phyloP scores from a whole-genome alignment of 2,113 vertebrate species.

The Melanerpes formicivorus region DNA sequence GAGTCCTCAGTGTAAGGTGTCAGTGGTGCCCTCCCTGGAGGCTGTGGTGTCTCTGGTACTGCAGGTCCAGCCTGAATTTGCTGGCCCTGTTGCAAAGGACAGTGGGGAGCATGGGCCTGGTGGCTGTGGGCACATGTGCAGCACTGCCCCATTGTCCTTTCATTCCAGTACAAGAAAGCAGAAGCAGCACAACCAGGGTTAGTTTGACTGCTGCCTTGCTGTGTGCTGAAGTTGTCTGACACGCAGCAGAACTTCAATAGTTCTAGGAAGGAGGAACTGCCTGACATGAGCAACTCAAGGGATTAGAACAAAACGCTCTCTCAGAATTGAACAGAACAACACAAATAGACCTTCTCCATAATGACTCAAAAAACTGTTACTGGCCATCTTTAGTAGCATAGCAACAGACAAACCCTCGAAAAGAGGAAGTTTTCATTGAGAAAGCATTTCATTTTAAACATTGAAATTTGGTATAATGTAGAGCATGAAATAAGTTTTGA shows the following conservation, averaged over 20 bases:
- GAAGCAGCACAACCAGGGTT: neutral
- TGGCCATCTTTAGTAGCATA: slow-evolving; percentile 72
- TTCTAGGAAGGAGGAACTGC: neutral
- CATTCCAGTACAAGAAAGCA: accelerated
- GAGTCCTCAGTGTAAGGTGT: accelerated
- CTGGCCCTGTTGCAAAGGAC: neutral
- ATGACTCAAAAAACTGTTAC: slow-evolving; percentile 69
- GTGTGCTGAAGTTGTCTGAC: neutral
- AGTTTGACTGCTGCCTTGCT: neutral
- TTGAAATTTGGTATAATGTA: slow-evolving; percentile 86
- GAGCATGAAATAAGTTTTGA: slow-evolving; percentile 92
- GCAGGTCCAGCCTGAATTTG: neutral
- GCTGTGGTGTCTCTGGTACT: accelerated
- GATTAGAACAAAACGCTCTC: neutral
- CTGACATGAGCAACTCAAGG: neutral
- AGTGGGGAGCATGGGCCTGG: neutral
- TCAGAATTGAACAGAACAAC: slow-evolving; percentile 35
- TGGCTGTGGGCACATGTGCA: accelerated
- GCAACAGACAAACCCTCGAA: slow-evolving; percentile 75
- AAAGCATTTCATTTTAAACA: slow-evolving; percentile 84
- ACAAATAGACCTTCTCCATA: slow-evolving; percentile 60
- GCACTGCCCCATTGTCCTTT: neutral
- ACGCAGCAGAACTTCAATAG: neutral
- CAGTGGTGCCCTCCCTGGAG: neutral
- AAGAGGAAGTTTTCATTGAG: slow-evolving; percentile 79